A percentile compares a stretch with the other conserved stretches of the same genome.
These are phyloP conservation scores for Squalus acanthias DNA, from an alignment of 2,797 vertebrate species.

Conservation along the genomic window DNA sequence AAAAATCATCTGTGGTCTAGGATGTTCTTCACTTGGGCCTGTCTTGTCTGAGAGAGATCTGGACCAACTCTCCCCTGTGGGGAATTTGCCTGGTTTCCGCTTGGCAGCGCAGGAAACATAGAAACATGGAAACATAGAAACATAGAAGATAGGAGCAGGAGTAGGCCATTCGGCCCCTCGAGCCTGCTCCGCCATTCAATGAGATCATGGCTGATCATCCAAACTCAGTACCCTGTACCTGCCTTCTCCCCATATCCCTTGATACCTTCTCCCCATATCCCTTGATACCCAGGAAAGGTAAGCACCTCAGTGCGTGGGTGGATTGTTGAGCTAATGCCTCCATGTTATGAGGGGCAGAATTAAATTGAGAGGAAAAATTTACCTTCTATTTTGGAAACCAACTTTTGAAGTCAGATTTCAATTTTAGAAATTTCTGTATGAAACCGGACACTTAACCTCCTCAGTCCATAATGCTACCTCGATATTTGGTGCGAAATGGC, in stretches of 20 bases:
- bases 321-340: neutral
- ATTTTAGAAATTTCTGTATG: neutral
- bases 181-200: too few species aligned
- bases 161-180: too few species aligned
- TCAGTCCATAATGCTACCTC: neutral
- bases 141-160: too few species aligned
- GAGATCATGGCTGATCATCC: too few species aligned
- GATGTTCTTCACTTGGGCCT: neutral
- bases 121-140: too few species aligned
- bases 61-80: neutral
- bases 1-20: neutral
- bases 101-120: neutral
- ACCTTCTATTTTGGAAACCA: neutral
- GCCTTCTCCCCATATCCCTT: too few species aligned
- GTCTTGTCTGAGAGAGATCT: neutral
- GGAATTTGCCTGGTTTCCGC: too few species aligned
- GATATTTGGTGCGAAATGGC: neutral
- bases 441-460: neutral
- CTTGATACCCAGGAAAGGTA: neutral
- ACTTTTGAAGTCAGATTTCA: neutral
- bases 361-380: neutral
- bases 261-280: too few species aligned
- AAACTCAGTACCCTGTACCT: too few species aligned
- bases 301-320: neutral
- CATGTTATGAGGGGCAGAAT: neutral